Percentiles rank a stretch among this genome's conserved stretches.
phyloP scores from a whole-genome alignment of 2,797 vertebrate genomes.

The Melanotaenia trifasciata region DNA sequence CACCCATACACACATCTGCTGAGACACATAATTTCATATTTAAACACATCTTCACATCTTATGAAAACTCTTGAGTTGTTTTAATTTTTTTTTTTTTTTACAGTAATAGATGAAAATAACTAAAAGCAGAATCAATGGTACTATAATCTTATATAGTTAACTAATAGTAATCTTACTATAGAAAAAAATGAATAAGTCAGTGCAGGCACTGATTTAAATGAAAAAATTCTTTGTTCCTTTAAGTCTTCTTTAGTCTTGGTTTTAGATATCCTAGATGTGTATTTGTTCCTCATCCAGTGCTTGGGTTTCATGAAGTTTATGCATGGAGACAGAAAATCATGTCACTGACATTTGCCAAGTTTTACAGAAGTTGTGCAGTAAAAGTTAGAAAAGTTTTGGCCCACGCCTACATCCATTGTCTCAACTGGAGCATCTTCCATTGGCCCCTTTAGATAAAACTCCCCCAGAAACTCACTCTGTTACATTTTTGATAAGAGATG shows the following conservation, averaged over 20 bases:
- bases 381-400: constrained; percentile 64
- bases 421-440: constrained; percentile 65
- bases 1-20: constrained; percentile 6
- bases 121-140: neutral
- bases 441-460: constrained; percentile 67
- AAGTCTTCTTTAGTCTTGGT: constrained; percentile 5
- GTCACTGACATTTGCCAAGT: constrained; percentile 33
- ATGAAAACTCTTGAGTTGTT: neutral
- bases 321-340: constrained; percentile 2
- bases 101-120: neutral
- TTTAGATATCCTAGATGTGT: constrained; percentile 27
- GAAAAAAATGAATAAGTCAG: neutral
- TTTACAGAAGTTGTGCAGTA: constrained; percentile 58
- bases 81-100: constrained; percentile 1
- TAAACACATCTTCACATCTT: neutral
- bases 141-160: neutral
- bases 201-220: neutral
- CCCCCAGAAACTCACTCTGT: constrained; percentile 69
- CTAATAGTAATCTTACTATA: neutral
- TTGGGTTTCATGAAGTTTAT: neutral
- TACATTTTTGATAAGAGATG: constrained; percentile 82
- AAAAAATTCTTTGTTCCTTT: neutral
- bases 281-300: constrained; percentile 1
- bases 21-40: constrained; percentile 13
- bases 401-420: constrained; percentile 62